Conservation (phyloP, 2,113 vertebrate species). For the Parus major region DNA sequence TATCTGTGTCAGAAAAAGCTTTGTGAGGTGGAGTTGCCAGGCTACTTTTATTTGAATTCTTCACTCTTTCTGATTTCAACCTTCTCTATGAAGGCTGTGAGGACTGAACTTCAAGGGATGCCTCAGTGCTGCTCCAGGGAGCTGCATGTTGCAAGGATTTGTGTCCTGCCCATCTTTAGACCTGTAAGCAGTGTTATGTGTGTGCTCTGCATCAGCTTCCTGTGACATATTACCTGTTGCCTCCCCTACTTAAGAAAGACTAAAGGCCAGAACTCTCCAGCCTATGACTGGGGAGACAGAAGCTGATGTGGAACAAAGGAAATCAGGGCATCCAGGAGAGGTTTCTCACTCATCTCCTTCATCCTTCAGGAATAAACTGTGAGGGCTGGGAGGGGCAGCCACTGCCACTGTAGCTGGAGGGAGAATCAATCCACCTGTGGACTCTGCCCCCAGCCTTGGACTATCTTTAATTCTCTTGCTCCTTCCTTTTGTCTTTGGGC, state of each 20-base stretch:
- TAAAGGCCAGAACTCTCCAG: background rate
- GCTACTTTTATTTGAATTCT: background rate
- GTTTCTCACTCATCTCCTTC: background rate
- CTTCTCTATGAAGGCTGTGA: background rate
- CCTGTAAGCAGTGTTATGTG: background rate
- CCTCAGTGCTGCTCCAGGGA: background rate
- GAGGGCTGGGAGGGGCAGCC: background rate
- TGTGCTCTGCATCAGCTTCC: background rate
- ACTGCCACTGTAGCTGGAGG: background rate
- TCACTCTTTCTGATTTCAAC: background rate
- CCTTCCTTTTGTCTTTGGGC: background rate
- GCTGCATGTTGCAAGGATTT: background rate
- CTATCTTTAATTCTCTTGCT: background rate
- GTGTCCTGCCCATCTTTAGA: background rate
- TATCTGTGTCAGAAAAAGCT: background rate
- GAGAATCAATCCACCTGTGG: rapidly evolving
- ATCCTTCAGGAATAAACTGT: background rate
- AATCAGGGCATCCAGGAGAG: background rate
- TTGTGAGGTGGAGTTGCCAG: background rate
- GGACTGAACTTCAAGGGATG: background rate
- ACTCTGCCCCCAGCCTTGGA: background rate
- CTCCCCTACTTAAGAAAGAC: background rate
- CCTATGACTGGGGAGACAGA: rapidly evolving
- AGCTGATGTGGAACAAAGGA: background rate
- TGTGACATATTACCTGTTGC: background rate